Percentiles rank a stretch among this genome's conserved stretches.
These are phyloP conservation scores for Diorhabda sublineata DNA, from an alignment of 1,140 invertebrate species.

Conservation along the genomic window DNA sequence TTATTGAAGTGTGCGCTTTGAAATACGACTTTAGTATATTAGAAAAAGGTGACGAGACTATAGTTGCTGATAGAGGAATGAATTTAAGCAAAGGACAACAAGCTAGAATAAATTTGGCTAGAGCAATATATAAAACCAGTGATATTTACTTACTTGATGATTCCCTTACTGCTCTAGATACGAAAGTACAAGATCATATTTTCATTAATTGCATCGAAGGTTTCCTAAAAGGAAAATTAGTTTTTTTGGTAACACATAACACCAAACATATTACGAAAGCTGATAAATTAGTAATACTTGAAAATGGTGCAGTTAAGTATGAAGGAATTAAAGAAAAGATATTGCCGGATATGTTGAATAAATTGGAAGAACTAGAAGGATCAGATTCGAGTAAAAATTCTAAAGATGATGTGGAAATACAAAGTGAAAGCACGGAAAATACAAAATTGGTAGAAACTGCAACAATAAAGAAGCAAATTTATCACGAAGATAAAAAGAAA, in stretches of 20 bases:
- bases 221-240: constrained; percentile 65
- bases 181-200: constrained; percentile 74
- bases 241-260: constrained; percentile 76
- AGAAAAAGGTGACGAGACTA: constrained; percentile 62
- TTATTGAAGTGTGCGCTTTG: constrained; percentile 29
- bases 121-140: constrained; percentile 74
- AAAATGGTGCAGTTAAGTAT: constrained; percentile 23
- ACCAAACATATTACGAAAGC: constrained; percentile 28
- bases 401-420: not conserved
- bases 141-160: constrained; percentile 80
- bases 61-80: constrained; percentile 79
- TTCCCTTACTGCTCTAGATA: constrained; percentile 77
- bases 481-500: constrained; percentile 32
- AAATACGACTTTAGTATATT: constrained; percentile 25
- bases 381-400: not conserved
- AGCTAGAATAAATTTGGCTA: constrained; percentile 82
- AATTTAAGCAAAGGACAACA: constrained; percentile 83
- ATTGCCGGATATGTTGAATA: not conserved
- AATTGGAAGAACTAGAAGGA: not conserved
- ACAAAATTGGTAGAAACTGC: not conserved
- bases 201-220: constrained; percentile 70
- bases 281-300: constrained; percentile 30
- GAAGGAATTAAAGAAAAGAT: constrained; percentile 4
- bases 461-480: constrained; percentile 18
- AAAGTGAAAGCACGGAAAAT: not conserved